Evolutionary conservation across 2,113 vertebrate species (phyloP).

Genomic region (Pterocles orientalis): DNA sequence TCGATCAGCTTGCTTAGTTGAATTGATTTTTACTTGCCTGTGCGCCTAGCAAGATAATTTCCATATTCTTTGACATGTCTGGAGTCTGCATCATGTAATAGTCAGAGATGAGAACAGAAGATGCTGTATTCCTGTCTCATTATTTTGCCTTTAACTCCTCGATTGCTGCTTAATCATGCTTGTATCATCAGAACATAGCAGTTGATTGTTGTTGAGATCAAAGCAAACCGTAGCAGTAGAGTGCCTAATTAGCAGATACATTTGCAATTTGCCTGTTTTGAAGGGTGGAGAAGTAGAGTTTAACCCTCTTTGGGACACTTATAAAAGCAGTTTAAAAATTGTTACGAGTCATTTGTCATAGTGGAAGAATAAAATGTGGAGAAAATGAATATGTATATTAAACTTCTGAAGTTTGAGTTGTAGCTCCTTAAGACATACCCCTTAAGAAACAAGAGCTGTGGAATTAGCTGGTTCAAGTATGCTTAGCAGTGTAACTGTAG

Average conservation of each 20-base stretch:
- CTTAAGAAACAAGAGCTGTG: neutral
- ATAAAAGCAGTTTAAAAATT: neutral
- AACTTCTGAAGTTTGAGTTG: neutral
- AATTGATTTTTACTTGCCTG: conserved; percentile 54
- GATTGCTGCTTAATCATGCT: neutral
- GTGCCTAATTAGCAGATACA: neutral
- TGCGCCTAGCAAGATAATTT: conserved; percentile 40
- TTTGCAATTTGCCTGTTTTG: conserved; percentile 23
- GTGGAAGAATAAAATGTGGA: neutral
- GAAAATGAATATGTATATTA: neutral
- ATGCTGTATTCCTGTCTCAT: conserved; percentile 3
- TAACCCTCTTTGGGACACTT: neutral
- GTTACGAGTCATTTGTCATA: neutral
- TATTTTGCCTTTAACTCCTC: conserved; percentile 46
- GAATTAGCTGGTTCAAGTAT: neutral
- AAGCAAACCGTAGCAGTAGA: neutral
- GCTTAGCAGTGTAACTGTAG: neutral
- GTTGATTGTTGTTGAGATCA: conserved; percentile 48
- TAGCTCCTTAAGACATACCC: neutral
- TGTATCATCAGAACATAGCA: neutral
- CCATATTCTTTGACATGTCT: conserved; percentile 49
- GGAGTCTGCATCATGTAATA: neutral
- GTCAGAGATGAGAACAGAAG: conserved; percentile 14
- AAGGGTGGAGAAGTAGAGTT: neutral
- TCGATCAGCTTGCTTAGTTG: conserved; percentile 42